Conservation (phyloP, 2,113 vertebrate genomes). For the Genyomyrus donnyi region DNA sequence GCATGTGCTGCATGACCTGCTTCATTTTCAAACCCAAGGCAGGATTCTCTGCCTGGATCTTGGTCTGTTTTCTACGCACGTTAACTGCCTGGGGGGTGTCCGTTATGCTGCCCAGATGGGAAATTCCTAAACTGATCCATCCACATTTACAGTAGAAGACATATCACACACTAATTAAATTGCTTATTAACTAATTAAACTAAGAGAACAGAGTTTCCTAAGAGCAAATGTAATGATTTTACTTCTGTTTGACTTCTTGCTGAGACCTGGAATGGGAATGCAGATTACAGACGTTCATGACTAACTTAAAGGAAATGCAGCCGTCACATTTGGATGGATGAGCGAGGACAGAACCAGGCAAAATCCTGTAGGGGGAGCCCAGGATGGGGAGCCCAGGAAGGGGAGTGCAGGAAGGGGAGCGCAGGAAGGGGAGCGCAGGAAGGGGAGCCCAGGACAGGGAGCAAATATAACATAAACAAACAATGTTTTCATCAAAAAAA, state of each 20-base stretch:
- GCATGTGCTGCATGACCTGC: constrained; percentile 17
- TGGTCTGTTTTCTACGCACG: not conserved
- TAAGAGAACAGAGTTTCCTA: not conserved
- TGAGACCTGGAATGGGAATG: not conserved
- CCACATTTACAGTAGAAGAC: not conserved
- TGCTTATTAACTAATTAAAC: not conserved
- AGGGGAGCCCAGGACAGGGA: no score
- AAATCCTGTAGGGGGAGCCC: not conserved
- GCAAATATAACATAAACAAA: not conserved
- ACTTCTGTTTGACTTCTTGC: not conserved
- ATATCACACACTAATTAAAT: not conserved
- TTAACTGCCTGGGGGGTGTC: not conserved
- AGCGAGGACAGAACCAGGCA: not conserved
- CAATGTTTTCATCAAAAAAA: not conserved
- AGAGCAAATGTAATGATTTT: not conserved
- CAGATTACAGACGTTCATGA: not conserved
- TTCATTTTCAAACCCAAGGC: not conserved
- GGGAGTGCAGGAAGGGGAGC: no score
- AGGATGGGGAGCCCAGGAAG: no score
- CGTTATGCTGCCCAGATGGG: not conserved
- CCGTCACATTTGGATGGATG: not conserved
- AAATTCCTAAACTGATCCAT: not conserved
- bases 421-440: not conserved
- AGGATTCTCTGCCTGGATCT: not conserved
- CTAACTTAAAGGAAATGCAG: not conserved